Evolutionary conservation across 2,797 vertebrate species (phyloP).

Genomic region (Pelochelys cantorii): DNA sequence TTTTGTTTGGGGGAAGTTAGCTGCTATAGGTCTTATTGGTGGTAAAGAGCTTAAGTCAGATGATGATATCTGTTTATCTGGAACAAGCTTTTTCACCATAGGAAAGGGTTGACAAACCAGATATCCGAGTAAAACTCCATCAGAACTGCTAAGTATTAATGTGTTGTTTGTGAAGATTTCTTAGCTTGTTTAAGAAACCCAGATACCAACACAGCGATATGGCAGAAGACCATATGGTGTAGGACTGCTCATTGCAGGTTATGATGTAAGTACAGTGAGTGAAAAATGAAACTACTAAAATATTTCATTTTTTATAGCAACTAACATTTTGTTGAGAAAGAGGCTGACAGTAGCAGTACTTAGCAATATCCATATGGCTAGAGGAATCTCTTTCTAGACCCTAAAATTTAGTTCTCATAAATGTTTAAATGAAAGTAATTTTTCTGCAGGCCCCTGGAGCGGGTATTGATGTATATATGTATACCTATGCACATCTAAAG

Average conservation of each 20-base stretch:
- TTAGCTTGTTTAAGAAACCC: slow-evolving; percentile 90
- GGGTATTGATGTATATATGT: neutral
- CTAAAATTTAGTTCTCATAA: rapidly evolving
- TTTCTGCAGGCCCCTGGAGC: neutral
- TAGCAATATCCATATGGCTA: neutral
- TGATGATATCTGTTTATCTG: rapidly evolving
- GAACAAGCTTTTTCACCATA: neutral
- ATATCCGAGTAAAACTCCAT: too few relatives aligned
- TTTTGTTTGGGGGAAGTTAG: neutral
- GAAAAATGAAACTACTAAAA: neutral
- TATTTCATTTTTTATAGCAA: neutral
- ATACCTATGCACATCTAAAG: rapidly evolving
- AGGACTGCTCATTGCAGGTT: slow-evolving; percentile 96
- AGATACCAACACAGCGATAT: slow-evolving; percentile 97
- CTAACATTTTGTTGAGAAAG: neutral
- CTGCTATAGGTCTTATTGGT: neutral
- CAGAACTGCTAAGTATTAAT: neutral
- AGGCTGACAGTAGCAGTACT: neutral
- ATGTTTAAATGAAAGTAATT: neutral
- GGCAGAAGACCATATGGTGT: slow-evolving; percentile 96
- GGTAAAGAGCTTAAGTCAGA: neutral
- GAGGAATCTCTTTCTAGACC: neutral
- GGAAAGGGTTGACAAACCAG: neutral
- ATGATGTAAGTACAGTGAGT: slow-evolving; percentile 87
- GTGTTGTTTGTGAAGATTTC: slow-evolving; percentile 62